phyloP scores from a whole-genome alignment of 2,113 vertebrate genomes.

The Oxyruncus cristatus region DNA sequence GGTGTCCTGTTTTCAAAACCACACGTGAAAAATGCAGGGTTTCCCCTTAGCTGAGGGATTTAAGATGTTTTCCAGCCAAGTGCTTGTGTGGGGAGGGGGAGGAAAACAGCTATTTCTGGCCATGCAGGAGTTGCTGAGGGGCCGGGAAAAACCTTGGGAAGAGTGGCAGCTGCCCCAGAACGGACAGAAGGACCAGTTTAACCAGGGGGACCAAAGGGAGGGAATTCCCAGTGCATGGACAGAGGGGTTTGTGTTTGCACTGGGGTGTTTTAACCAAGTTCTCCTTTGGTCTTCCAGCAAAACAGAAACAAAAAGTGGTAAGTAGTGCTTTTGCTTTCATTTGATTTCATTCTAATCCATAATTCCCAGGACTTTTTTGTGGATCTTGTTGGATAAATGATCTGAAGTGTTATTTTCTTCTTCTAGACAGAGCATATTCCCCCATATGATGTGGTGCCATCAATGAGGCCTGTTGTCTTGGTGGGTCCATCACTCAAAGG shows the following conservation, averaged over 20 bases:
- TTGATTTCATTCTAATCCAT: not conserved
- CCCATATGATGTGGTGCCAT: slow-evolving; percentile 96
- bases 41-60: not conserved
- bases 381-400: not conserved
- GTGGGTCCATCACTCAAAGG: slow-evolving; percentile 97
- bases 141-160: not conserved
- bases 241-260: not conserved
- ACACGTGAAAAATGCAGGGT: fast-evolving
- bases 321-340: slow-evolving; percentile 68
- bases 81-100: not conserved
- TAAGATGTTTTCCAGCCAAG: not conserved
- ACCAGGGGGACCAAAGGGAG: not conserved
- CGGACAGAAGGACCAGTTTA: not conserved
- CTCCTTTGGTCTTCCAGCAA: slow-evolving; percentile 84
- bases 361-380: not conserved
- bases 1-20: not conserved
- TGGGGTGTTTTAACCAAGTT: slow-evolving; percentile 62
- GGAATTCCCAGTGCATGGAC: not conserved
- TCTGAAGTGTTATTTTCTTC: not conserved
- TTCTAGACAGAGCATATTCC: slow-evolving; percentile 92
- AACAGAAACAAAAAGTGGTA: slow-evolving; percentile 99
- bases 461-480: slow-evolving; percentile 96
- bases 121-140: not conserved
- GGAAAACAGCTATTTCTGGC: not conserved
- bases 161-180: not conserved